Conservation (phyloP, 1,140 invertebrate species). For the Zophobas atratus region DNA sequence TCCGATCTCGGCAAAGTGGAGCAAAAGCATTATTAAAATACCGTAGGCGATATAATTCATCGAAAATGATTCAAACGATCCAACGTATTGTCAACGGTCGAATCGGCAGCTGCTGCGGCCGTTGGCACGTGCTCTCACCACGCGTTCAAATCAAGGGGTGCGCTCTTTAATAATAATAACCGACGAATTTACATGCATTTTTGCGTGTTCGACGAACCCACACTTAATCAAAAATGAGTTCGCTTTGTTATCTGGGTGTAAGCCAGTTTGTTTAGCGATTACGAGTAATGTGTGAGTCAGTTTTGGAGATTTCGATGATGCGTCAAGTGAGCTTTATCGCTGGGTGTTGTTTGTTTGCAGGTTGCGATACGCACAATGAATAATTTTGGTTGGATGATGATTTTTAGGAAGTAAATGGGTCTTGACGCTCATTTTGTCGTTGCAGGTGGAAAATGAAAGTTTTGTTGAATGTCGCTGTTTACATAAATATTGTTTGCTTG, state of each 20-base stretch:
- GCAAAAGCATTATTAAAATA: neutral
- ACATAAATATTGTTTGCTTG: neutral
- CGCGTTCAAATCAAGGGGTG: slow-evolving; percentile 21
- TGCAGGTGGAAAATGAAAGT: neutral
- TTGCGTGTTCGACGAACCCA: too few relatives aligned
- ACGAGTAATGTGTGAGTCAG: neutral
- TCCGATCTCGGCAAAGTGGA: slow-evolving; percentile 6
- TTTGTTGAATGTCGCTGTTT: neutral
- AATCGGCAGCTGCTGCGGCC: slow-evolving; percentile 26
- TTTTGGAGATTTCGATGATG: slow-evolving; percentile 25
- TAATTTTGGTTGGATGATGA: too few relatives aligned
- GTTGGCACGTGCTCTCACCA: slow-evolving; percentile 31
- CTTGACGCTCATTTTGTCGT: neutral
- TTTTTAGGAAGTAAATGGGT: too few relatives aligned
- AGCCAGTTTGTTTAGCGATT: neutral
- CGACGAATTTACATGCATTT: neutral
- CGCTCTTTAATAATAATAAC: neutral
- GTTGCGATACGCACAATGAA: neutral
- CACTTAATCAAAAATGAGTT: too few relatives aligned
- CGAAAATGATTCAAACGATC: slow-evolving; percentile 13
- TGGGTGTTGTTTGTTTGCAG: neutral
- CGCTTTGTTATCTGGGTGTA: neutral
- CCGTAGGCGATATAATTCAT: neutral
- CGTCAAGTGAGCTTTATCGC: neutral
- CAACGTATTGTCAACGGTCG: neutral